Percentiles rank a stretch among this genome's conserved stretches.
phyloP scores from a whole-genome alignment of 2,797 vertebrate genomes.

The Otolemur crassicaudatus region DNA sequence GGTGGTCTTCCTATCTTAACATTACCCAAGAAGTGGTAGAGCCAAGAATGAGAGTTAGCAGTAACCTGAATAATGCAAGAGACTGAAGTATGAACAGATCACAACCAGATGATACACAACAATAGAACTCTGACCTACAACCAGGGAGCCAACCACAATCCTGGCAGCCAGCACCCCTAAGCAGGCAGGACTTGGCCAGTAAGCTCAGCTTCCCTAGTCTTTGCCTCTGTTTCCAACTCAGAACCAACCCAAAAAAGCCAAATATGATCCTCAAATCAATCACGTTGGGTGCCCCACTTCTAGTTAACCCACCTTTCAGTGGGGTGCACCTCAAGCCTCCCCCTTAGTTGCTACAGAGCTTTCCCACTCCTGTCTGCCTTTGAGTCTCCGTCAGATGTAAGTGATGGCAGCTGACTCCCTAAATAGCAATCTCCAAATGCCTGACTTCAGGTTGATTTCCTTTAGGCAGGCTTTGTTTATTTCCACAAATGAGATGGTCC shows the following conservation, averaged over 20 bases:
- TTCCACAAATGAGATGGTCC: not conserved
- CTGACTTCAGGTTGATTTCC: not conserved
- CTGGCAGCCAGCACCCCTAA: not conserved
- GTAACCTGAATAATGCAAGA: not conserved
- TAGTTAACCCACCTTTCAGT: not conserved
- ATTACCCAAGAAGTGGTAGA: not conserved
- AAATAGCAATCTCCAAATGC: not conserved
- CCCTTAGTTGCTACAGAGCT: not conserved
- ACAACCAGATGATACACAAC: not conserved
- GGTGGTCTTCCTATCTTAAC: not conserved
- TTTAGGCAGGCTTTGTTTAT: not conserved
- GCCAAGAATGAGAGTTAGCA: not conserved
- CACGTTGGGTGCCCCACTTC: not conserved
- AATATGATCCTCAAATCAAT: not conserved
- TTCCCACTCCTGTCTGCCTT: not conserved
- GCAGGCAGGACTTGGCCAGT: too few relatives aligned
- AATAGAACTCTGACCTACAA: not conserved
- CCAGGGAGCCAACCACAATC: not conserved
- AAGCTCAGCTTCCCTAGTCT: not conserved
- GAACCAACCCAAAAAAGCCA: not conserved
- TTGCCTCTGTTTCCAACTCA: not conserved
- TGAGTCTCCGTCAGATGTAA: not conserved
- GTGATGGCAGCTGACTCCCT: not conserved
- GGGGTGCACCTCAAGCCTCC: not conserved
- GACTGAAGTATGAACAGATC: rapidly evolving